A percentile compares a stretch with the other conserved stretches of the same genome.
These are phyloP conservation scores for Lagopus leucura DNA, from an alignment of 2,113 vertebrate genomes.

Conservation along the genomic window DNA sequence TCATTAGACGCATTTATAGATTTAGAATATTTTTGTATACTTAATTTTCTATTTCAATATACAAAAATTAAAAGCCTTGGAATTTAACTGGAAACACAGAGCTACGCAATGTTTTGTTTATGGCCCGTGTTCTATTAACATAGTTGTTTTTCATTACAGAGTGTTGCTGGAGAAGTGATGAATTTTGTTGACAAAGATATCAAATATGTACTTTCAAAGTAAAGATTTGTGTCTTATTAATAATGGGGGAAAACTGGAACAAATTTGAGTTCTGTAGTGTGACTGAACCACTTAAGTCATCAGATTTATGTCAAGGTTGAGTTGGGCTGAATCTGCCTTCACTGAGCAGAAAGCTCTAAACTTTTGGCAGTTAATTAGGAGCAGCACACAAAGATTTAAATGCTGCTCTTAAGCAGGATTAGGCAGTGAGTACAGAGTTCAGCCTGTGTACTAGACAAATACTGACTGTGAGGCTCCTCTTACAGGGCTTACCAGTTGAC, in stretches of 20 bases:
- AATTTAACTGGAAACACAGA: constrained; percentile 42
- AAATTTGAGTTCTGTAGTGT: neutral
- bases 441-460: neutral
- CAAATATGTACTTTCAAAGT: constrained; percentile 11
- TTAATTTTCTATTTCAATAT: constrained; percentile 59
- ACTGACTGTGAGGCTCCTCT: neutral
- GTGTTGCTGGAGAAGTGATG: constrained; percentile 37
- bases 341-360: neutral
- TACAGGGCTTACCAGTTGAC: neutral
- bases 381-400: constrained; percentile 17
- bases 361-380: constrained; percentile 38
- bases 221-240: constrained; percentile 27
- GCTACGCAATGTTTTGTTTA: constrained; percentile 60
- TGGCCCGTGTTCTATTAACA: constrained; percentile 42
- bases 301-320: constrained; percentile 5
- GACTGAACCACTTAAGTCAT: neutral
- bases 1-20: constrained; percentile 71
- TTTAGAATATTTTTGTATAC: constrained; percentile 53
- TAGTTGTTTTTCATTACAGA: constrained; percentile 24
- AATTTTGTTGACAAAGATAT: constrained; percentile 43
- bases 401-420: constrained; percentile 9
- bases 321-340: neutral
- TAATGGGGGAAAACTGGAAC: neutral
- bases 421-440: neutral
- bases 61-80: constrained; percentile 41